These are phyloP conservation scores for Corythaeola cristata DNA, from an alignment of 2,113 vertebrate species.

Conservation along the genomic window DNA sequence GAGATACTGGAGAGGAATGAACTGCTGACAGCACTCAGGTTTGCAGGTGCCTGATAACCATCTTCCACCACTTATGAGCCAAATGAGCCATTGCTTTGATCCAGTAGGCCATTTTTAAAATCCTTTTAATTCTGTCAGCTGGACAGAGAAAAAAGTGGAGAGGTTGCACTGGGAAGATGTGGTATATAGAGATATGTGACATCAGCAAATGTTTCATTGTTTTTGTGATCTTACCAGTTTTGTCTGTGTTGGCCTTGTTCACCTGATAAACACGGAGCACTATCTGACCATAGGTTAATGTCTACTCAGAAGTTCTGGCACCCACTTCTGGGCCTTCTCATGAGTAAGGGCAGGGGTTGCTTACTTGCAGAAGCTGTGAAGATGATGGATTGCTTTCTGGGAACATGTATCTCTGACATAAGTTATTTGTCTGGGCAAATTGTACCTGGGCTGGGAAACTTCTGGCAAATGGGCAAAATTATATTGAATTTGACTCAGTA, in stretches of 20 bases:
- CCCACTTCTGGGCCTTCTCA: neutral
- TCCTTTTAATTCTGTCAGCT: neutral
- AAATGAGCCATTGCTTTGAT: neutral
- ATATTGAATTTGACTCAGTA: neutral
- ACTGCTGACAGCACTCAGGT: neutral
- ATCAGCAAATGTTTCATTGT: neutral
- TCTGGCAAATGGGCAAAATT: neutral
- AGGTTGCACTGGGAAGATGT: neutral
- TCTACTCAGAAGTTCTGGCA: neutral
- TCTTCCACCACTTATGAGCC: neutral
- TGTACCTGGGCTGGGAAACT: neutral
- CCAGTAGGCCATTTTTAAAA: neutral
- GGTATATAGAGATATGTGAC: neutral
- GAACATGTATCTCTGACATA: neutral
- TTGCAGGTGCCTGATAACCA: neutral
- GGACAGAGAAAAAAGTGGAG: neutral
- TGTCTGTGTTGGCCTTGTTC: neutral
- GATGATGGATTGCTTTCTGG: neutral
- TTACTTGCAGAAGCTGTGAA: neutral
- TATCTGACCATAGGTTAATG: neutral
- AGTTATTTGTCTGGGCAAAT: neutral
- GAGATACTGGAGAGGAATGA: neutral
- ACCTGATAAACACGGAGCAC: neutral
- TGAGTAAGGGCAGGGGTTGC: neutral
- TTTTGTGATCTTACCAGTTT: neutral